phyloP scores from a whole-genome alignment of 2,113 vertebrate genomes.

The Pterocles orientalis region DNA sequence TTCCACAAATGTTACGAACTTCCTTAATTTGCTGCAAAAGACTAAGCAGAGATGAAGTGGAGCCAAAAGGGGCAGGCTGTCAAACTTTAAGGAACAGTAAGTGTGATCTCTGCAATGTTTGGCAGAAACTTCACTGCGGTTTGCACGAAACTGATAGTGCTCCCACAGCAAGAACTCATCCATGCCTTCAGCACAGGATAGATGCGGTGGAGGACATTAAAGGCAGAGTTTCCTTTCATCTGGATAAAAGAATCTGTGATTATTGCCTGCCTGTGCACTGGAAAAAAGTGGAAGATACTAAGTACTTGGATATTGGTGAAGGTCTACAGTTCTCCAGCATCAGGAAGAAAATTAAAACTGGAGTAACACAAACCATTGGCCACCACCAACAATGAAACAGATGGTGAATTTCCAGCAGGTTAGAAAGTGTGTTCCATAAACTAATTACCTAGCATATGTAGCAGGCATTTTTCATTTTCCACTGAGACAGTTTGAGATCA shows the following conservation, averaged over 20 bases:
- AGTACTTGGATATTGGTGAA: neutral
- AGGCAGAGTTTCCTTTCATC: constrained; percentile 1
- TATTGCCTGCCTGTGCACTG: neutral
- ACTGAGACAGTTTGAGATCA: neutral
- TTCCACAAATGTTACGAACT: neutral
- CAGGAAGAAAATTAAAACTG: neutral
- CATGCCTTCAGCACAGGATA: neutral
- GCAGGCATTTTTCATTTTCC: neutral
- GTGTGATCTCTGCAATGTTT: neutral
- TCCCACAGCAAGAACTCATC: neutral
- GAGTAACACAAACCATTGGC: neutral
- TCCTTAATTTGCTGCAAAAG: neutral
- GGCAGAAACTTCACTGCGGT: neutral
- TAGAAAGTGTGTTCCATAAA: neutral
- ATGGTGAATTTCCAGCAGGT: neutral
- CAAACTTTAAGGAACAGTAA: neutral
- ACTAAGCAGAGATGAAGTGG: neutral
- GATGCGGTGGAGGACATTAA: neutral
- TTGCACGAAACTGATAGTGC: neutral
- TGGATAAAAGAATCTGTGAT: neutral
- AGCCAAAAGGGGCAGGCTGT: neutral
- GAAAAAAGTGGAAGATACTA: neutral
- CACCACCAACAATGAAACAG: neutral
- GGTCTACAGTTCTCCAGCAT: neutral
- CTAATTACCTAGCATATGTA: neutral